Percentiles rank a stretch among this genome's conserved stretches.
Conservation (phyloP, 2,113 vertebrate species). For the Cygnus buccinator region DNA sequence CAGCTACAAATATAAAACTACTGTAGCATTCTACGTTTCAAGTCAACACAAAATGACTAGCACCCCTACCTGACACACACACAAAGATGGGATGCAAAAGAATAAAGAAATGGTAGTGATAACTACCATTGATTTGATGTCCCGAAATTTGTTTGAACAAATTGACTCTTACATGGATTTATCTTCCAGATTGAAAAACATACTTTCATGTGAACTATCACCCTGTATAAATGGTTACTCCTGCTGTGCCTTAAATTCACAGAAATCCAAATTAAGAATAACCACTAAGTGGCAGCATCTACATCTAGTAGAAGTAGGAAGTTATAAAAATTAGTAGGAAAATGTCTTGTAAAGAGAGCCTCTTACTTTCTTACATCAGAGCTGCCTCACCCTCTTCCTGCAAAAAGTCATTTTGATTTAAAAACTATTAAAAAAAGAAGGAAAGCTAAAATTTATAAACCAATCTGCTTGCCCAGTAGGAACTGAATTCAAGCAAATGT, state of each 20-base stretch:
- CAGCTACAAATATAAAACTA: neutral
- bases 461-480: neutral
- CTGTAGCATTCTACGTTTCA: neutral
- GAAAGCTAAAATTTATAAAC: neutral
- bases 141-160: neutral
- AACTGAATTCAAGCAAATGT: neutral
- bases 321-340: neutral
- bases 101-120: neutral
- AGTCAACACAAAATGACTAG: neutral
- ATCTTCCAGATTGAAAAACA: neutral
- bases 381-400: neutral
- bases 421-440: neutral
- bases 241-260: neutral
- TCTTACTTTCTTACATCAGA: neutral
- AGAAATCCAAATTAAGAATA: neutral
- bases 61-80: too few relatives aligned
- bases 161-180: neutral
- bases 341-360: neutral
- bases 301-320: neutral
- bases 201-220: neutral
- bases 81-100: neutral
- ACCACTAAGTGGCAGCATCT: constrained; percentile 62
- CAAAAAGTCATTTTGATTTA: neutral
- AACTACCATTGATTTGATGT: neutral
- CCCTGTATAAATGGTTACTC: neutral